Base-by-base conservation (phyloP, 2,113 vertebrate species). In the Galeopterus variegatus region DNA sequence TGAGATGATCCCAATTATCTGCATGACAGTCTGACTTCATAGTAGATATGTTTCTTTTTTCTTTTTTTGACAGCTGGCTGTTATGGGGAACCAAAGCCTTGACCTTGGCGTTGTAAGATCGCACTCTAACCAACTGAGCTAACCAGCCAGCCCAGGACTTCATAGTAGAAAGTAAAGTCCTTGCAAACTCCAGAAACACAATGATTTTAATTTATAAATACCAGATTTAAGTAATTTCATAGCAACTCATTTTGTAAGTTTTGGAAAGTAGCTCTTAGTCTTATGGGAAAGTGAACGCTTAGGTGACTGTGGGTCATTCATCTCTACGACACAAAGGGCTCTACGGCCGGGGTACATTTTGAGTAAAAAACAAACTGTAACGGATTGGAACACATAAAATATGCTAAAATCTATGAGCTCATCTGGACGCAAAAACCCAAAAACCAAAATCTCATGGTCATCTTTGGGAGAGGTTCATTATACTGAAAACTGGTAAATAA, bases 201-300 rank as follows among this genome's bases (percentile, higher is more conserved):
- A 21, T 45, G 8, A 73, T 33, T 77, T 83, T 67, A 62, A 41
- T 79, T 70, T 84, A 48, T 26, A 93, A 90, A 87, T 31, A 83
- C n/a, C 50, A 76, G 48, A 92, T 69, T 94, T 62, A 67, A 90
- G n/a, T 67, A 83, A 73, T 36, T 36, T 92, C 33, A 50, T n/a
- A 83, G 18, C 33, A 86, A 87, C 60, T 92, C n/a, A 58, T 58
- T 87, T 90, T 79, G 21, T 65, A 93, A 72, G 17, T 90, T 96
- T 54, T 93, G 62, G 28, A 85, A 88, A 80, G 56, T 24, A 65
- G 62, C 24, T 70, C 79, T 62, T 83, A 87, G 64, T 62, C 62
- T 82, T 73, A 73, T 17, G 23, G 64, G 48, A 73, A 79, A 90
- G 65, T 67, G 56, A 83, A 56, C 21, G 13, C 19, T 69, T 45